Conservation (phyloP, 2,888 invertebrate genomes). For the Lymantria monacha region DNA sequence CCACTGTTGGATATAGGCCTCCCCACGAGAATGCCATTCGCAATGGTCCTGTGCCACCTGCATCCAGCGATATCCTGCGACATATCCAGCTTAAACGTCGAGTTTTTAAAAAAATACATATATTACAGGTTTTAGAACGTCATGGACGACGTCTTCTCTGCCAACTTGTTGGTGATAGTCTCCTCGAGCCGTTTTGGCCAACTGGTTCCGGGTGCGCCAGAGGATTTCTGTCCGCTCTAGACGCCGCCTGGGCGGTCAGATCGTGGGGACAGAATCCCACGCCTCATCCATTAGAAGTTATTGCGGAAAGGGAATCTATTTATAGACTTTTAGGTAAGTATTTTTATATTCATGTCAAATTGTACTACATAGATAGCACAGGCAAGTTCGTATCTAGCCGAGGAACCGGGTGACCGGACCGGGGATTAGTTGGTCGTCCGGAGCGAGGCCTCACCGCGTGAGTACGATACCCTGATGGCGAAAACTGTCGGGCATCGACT, state of each 20-base stretch:
- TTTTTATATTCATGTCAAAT: neutral
- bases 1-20: no score
- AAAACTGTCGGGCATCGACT: no score
- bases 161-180: slow-evolving; percentile 96
- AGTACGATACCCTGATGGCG: no score
- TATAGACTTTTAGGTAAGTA: slow-evolving; percentile 86
- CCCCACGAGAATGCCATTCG: no score
- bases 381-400: neutral
- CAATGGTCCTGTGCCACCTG: no score
- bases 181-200: slow-evolving; percentile 99
- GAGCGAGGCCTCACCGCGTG: no score
- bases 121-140: slow-evolving; percentile 60
- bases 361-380: neutral
- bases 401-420: no score
- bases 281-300: slow-evolving; percentile 89
- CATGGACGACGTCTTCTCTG: slow-evolving; percentile 91
- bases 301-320: slow-evolving; percentile 97
- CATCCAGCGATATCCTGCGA: no score
- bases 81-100: no score
- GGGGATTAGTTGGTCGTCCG: no score
- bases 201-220: slow-evolving; percentile 99
- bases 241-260: slow-evolving; percentile 97
- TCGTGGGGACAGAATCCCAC: slow-evolving; percentile 86
- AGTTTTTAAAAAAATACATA: no score
- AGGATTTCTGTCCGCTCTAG: slow-evolving; percentile 97